Evolutionary conservation across 2,888 invertebrate genomes (phyloP), one percentile per base, ranked within the genome.

Genomic region (Sesamia inferens): DNA sequence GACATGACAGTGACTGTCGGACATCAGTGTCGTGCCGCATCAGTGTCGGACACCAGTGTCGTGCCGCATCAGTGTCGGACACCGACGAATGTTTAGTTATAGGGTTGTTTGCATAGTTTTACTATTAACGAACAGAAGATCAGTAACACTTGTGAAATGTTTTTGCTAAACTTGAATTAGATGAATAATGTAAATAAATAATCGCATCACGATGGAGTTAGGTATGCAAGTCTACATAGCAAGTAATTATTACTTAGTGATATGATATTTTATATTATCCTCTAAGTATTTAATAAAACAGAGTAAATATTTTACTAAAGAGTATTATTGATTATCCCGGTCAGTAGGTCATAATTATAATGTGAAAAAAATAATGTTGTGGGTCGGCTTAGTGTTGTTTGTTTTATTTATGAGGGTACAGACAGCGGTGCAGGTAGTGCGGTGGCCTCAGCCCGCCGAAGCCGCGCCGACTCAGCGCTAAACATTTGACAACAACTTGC

Each of bases 251-350:
- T 92, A 92, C 92, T 92, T 94, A 94, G 94, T 92, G 89, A 89
- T 94, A 92, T 93, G 92, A 93, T 94, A 93, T 94, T 94, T 94
- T 94, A 94, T 94, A 94, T 93, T 94, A 93, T 92, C 91, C 90
- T 92, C 92, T 94, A 94, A 94, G 94, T 94, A 94, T 94, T 93
- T 94, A 94, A 90, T 94, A 94, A 94, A 94, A 92, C 92, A 94
- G 94, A 94, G 94, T 94, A 93, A 93, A 94, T 95, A 94, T 95
- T 94, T 94, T 94, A 93, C 84, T 86, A 89, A 85, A 90, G 92
- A 92, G 91, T 94, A 93, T 94, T 92, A 93, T 94, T 94, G 89
- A 86, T 89, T 86, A 88, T 90, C 93, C 94, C 91, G 92, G 92
- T 91, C 88, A 89, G 88, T 91, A 90, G 91, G 90, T 89, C 88